Base-by-base conservation (phyloP, 2,888 invertebrate genomes). In the Perizoma flavofasciatum region DNA sequence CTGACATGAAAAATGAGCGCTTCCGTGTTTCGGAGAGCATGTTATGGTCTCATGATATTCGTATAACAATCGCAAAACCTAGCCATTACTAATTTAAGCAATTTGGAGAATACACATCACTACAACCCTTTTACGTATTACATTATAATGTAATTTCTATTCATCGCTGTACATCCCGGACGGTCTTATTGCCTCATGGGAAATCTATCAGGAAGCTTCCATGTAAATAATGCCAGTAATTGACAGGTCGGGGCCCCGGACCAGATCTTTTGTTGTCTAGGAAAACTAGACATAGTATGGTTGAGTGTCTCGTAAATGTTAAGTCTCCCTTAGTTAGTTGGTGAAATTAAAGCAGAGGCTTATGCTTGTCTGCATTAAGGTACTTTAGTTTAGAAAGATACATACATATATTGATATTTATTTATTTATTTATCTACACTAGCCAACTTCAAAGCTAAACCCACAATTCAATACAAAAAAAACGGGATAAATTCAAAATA, bases 151-250 rank as follows among this genome's bases (percentile, higher is more conserved):
- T 6, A 46, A 33, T 46, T 46, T 46, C 33, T 46, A 44, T 44
- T 44, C 44, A 44, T 44, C 22, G 41, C 41, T 41, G 33, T 34
- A 33, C 9, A 34, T 46, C 46, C 45, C 46, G 9, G 33, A 46
- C 46, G 46, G 46, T 46, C 9, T 33, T 46, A 33, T 9, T 46
- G 34, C 46, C 34, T 34, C 34, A 0, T 9, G n/a, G 46, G 46
- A 9, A 46, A 22, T 22, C 22, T 22, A 22, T 3, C 3, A 22
- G 22, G 22, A 46, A 46, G 33, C 46, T 46, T 33, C 9, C 32
- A 46, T 6, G 46, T 33, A 46, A 45, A 22, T 46, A 46, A 46
- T 46, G 33, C n/a, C n/a, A 46, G 46, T n/a, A 33, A 46, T 46
- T 33, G 46, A 34, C 44, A 44, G 4, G 22, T 10, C 5, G 37